A percentile compares a stretch with the other conserved stretches of the same genome.
These are phyloP conservation scores for Spatulosminthurus flaviceps DNA, from an alignment of 2,888 invertebrate genomes.

Conservation along the genomic window DNA sequence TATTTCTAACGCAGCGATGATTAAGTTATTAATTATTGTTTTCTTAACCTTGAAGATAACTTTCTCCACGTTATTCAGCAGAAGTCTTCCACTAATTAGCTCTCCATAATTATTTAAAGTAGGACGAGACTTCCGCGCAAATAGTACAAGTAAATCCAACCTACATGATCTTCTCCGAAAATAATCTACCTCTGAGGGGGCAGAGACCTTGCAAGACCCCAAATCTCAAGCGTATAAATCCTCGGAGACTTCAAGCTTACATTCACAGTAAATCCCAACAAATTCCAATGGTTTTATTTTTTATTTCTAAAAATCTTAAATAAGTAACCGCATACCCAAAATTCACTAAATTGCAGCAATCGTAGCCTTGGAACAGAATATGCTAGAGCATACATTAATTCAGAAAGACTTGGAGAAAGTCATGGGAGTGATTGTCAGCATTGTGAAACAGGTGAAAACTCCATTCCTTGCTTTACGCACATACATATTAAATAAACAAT, in stretches of 20 bases:
- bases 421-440: slow-evolving; percentile 54
- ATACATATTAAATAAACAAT: slow-evolving; percentile 33
- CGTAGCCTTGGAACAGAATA: slow-evolving; percentile 60
- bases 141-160: slow-evolving; percentile 52
- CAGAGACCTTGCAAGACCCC: slow-evolving; percentile 60
- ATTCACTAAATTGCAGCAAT: slow-evolving; percentile 54
- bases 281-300: neutral
- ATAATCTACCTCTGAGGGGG: slow-evolving; percentile 50
- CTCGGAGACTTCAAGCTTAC: slow-evolving; percentile 54
- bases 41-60: too few species aligned
- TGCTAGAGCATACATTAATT: slow-evolving; percentile 58
- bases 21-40: too few species aligned
- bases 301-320: neutral
- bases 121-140: slow-evolving; percentile 46
- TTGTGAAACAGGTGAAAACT: slow-evolving; percentile 53
- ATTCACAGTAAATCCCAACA: slow-evolving; percentile 51
- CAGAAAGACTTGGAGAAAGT: slow-evolving; percentile 55
- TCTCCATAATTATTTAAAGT: neutral
- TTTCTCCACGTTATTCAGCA: too few species aligned
- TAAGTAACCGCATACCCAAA: neutral
- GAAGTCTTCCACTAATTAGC: too few species aligned
- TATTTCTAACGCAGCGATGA: too few species aligned
- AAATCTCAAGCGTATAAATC: slow-evolving; percentile 48
- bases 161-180: slow-evolving; percentile 49
- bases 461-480: too few species aligned